Base-by-base conservation (phyloP, 2,797 vertebrate genomes). In the Sebastes diaconus region DNA sequence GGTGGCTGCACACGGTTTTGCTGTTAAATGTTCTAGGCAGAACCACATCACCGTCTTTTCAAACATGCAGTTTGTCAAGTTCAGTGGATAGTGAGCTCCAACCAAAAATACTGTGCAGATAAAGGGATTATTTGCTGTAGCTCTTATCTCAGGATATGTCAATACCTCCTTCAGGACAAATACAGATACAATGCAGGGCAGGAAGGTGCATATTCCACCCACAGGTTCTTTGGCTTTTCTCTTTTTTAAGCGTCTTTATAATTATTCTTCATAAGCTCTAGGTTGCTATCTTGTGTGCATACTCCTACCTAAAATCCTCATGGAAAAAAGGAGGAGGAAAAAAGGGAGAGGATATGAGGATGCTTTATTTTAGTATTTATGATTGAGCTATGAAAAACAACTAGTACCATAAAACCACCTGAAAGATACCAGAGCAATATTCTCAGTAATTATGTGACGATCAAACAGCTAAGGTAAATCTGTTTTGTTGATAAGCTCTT, bases 101-200 rank as follows among this genome's bases (percentile, higher is more conserved):
- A 72, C 77, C 70, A 73, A 80, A 80, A 87, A 88, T 42, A 79
- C 61, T 22, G 50, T 24, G 42, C 60, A 75, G 77, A 84, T 83
- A 81, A 88, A 67, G 63, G 61, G 77, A 92, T 88, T 88, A 84
- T 85, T 81, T 79, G 80, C 80, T 79, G 71, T 80, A 66, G 84
- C 78, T 87, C 68, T 80, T 86, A 88, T 90, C 86, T 29, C 24
- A 25, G 74, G 59, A 84, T 90, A 68, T 75, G 86, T 84, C 87
- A 85, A 87, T 82, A 86, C 55, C 60, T 75, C 77, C 86, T 87
- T 68, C 84, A 77, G 79, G 80, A 88, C 75, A 91, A 83, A 88
- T 73, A 63, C 68, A 73, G 81, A 69, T 74, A 87, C 85, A 85
- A 80, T 74, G 65, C 81, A 84, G 87, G 82, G 77, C 87, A 87